Evolutionary conservation across 2,113 vertebrate genomes (phyloP).

Genomic region (Triplophysa tibetana): DNA sequence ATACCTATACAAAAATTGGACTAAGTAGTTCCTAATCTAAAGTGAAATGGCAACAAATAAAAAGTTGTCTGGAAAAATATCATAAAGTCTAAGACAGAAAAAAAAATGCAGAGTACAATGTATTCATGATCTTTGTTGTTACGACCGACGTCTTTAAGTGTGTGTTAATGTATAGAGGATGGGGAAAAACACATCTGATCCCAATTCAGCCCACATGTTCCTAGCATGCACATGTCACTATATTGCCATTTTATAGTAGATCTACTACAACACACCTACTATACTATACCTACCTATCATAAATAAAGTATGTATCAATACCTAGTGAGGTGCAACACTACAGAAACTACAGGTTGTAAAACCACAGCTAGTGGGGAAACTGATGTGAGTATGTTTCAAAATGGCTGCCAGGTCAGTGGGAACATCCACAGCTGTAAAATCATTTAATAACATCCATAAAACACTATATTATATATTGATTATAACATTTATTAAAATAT

Average conservation of each 20-base stretch:
- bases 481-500: not conserved
- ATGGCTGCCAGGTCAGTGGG: constrained; percentile 14
- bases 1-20: no score
- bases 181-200: not conserved
- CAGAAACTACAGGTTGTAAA: not conserved
- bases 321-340: not conserved
- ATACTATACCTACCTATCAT: not conserved
- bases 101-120: no score
- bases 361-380: not conserved
- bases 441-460: not conserved
- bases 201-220: not conserved
- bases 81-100: no score
- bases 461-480: not conserved
- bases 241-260: not conserved
- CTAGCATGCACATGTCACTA: no score
- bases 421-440: not conserved
- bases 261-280: not conserved
- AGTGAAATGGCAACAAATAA: no score
- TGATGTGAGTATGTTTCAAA: not conserved
- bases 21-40: no score
- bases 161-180: no score
- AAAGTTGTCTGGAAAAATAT: no score
- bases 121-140: no score
- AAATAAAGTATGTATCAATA: not conserved
- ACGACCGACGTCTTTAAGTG: no score